Conservation (phyloP, 2,113 vertebrate species). For the Sciurus niger region DNA sequence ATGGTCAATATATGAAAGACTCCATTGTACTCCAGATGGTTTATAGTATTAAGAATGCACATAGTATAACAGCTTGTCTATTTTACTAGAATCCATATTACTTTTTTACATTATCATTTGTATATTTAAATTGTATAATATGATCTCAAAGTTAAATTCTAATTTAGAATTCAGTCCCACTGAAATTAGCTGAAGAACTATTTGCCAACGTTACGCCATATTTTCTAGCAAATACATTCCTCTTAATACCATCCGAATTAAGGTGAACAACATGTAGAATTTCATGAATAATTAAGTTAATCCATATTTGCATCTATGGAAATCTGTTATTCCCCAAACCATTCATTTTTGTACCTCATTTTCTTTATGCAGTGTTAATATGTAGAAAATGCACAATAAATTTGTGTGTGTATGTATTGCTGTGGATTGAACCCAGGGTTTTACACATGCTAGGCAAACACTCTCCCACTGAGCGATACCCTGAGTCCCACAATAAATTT, state of each 20-base stretch:
- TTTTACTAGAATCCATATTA: conserved; percentile 45
- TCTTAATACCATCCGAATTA: conserved; percentile 25
- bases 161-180: conserved; percentile 51
- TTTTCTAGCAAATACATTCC: conserved; percentile 11
- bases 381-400: not conserved
- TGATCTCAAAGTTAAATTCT: conserved; percentile 51
- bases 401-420: not conserved
- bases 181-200: conserved; percentile 54
- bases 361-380: not conserved
- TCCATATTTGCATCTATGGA: not conserved
- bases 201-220: not conserved
- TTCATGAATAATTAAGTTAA: conserved; percentile 44
- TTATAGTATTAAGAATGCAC: conserved; percentile 73
- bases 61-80: conserved; percentile 17
- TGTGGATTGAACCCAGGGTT: not conserved
- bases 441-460: not conserved
- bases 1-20: conserved; percentile 18
- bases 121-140: conserved; percentile 2
- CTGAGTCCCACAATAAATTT: not conserved
- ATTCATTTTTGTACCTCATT: not conserved
- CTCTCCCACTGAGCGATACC: not conserved
- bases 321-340: not conserved
- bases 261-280: not conserved
- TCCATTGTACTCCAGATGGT: conserved; percentile 35
- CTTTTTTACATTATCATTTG: conserved; percentile 47